Conservation (phyloP, 2,888 invertebrate genomes). For the Stictocephala bisonia region DNA sequence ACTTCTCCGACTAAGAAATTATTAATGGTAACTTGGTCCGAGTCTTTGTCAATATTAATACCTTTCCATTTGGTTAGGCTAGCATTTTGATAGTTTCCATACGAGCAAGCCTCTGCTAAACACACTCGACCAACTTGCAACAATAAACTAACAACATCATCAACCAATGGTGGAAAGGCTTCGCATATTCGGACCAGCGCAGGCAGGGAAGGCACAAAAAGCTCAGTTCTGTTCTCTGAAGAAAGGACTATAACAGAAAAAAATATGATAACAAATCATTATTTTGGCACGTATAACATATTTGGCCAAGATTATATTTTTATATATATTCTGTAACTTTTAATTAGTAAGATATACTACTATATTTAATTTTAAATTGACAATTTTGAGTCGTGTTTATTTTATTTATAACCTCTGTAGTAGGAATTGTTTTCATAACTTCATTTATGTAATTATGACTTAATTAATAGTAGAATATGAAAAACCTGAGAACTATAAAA, state of each 20-base stretch:
- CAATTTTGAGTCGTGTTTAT: no score
- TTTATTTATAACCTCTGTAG: no score
- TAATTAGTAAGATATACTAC: no score
- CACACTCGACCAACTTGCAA: slow-evolving; percentile 88
- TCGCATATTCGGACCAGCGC: slow-evolving; percentile 88
- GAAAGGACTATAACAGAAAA: slow-evolving; percentile 83
- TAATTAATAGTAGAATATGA: no score
- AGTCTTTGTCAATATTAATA: slow-evolving; percentile 60
- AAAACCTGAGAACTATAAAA: no score
- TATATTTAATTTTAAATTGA: no score
- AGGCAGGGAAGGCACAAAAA: slow-evolving; percentile 87
- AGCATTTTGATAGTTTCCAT: slow-evolving; percentile 61
- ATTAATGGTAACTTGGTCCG: not conserved
- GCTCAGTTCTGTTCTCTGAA: slow-evolving; percentile 79
- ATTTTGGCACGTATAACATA: no score
- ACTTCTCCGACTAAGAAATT: slow-evolving; percentile 63
- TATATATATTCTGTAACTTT: no score
- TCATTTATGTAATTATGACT: no score
- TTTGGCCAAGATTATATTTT: no score
- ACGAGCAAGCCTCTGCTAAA: slow-evolving; percentile 84
- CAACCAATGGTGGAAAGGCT: slow-evolving; percentile 92
- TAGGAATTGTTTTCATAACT: no score
- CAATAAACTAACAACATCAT: slow-evolving; percentile 87
- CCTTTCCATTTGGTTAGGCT: slow-evolving; percentile 43
- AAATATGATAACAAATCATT: not conserved